Percentiles rank a stretch among this genome's conserved stretches.
Conservation (phyloP, 2,797 vertebrate genomes). For the Cryptoblepharus egeriae region DNA sequence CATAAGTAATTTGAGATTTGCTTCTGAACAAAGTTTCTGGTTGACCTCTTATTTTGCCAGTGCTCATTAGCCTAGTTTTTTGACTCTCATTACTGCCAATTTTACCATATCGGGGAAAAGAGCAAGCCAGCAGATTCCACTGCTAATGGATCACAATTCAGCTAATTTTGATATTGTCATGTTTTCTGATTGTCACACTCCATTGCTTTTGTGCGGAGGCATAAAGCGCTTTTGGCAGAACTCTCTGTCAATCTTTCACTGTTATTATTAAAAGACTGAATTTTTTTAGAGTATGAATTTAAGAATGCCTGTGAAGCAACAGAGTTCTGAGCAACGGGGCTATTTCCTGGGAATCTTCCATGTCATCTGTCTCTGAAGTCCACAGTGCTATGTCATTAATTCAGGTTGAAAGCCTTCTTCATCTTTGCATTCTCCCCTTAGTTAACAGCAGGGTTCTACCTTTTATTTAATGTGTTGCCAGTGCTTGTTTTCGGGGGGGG, state of each 20-base stretch:
- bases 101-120: background rate
- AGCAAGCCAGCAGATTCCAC: background rate
- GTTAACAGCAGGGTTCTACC: background rate
- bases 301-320: slow-evolving; percentile 27
- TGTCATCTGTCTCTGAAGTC: background rate
- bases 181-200: slow-evolving; percentile 8
- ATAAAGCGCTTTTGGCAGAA: slow-evolving; percentile 6
- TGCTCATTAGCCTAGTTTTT: background rate
- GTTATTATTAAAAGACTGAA: slow-evolving; percentile 20
- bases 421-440: background rate
- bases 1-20: background rate
- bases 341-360: slow-evolving; percentile 4
- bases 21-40: background rate
- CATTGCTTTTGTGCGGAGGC: background rate
- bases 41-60: background rate
- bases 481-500: too few relatives aligned
- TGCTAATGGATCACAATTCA: background rate
- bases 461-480: too few relatives aligned
- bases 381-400: background rate
- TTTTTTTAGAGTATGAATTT: slow-evolving; percentile 31
- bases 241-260: slow-evolving; percentile 14
- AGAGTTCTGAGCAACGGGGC: slow-evolving; percentile 36
- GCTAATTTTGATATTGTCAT: background rate
- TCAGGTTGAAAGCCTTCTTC: background rate
- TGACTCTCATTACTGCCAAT: background rate